Evolutionary conservation across 1,140 invertebrate genomes (phyloP).

Genomic region (Polypedilum vanderplanki): DNA sequence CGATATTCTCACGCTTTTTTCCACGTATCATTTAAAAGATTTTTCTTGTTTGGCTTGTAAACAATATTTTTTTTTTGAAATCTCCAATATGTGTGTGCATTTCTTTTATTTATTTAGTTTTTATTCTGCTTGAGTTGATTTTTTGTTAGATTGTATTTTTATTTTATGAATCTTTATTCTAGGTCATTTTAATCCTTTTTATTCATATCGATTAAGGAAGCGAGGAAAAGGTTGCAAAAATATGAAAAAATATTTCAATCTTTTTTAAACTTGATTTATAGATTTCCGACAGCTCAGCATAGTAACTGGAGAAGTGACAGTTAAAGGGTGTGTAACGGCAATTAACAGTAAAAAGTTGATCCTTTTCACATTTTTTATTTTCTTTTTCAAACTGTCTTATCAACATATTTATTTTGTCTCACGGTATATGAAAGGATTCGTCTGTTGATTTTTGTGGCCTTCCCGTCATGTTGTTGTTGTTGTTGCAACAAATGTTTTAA

Average conservation of each 20-base stretch:
- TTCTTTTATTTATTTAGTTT: background rate
- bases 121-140: background rate
- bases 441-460: background rate
- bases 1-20: slow-evolving; percentile 11
- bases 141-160: background rate
- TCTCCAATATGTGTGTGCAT: no score
- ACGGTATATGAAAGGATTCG: slow-evolving; percentile 1
- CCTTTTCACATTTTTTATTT: background rate
- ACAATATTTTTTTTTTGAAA: background rate
- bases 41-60: slow-evolving; percentile 18
- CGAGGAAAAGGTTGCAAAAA: background rate
- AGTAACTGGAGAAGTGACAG: background rate
- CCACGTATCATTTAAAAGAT: slow-evolving; percentile 18
- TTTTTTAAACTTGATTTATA: background rate
- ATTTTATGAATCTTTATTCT: no score
- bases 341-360: slow-evolving; percentile 7
- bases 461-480: background rate
- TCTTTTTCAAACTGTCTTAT: background rate
- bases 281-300: slow-evolving; percentile 1
- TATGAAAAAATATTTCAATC: background rate
- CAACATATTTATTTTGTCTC: background rate
- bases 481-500: background rate
- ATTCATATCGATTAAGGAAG: background rate
- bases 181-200: no score
- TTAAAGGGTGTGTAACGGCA: background rate